Base-by-base conservation (phyloP, 2,888 invertebrate species). In the Caenorhabditis wallacei region DNA sequence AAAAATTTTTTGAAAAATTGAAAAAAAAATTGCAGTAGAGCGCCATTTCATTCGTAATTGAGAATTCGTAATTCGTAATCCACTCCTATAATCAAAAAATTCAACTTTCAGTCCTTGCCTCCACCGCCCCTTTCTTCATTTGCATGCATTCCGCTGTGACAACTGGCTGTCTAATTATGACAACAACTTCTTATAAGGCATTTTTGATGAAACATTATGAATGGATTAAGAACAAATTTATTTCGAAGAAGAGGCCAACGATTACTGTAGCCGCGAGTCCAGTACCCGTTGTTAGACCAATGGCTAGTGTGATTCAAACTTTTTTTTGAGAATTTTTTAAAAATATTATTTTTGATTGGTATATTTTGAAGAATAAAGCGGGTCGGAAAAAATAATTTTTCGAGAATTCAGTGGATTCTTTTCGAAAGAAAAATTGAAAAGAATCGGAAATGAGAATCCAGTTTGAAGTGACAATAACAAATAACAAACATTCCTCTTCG, bases 81-180 rank as follows among this genome's bases (percentile, higher is more conserved):
- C n/a, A n/a, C n/a, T n/a, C n/a, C n/a, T n/a, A n/a, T n/a, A n/a
- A n/a, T n/a, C n/a, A n/a, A n/a, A n/a, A n/a, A n/a, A n/a, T n/a
- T n/a, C n/a, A n/a, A n/a, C n/a, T 57, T 70, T 43, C 70, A 70
- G 74, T 22, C 0, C 48, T 75, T 7, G 75, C 75, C 24, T 48
- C 75, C 51, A 75, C 64, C n/a, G 66, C 75, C 0, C 75, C 75
- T 13, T 66, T 75, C 24, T 75, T 75, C 51, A 75, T 75, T 10
- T 75, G 54, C 16, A 66, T 66, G 66, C 75, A 75, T 46, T 75
- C 75, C 4, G 57, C 57, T 30, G 59, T 75, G 2, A 66, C 75
- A 2, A 75, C 75, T 8, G 48, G 57, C 11, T 75, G 66, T 18
- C 48, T 66, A 0, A 66, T 75, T 11, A 59, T 57, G 48, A 66